phyloP scores from a whole-genome alignment of 2,888 invertebrate genomes.

The Tetragonula carbonaria region DNA sequence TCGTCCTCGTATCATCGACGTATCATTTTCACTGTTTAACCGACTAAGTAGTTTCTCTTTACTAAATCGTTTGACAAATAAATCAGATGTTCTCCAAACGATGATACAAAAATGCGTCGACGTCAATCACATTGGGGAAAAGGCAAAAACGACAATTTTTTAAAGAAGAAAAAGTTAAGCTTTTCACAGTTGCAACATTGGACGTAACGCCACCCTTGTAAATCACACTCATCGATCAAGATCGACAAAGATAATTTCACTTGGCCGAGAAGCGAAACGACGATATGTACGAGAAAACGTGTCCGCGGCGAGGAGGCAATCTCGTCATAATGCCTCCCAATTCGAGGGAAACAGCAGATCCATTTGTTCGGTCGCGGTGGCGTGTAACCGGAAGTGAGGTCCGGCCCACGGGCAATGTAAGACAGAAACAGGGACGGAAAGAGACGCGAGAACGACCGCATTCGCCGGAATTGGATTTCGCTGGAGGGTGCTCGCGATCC shows the following conservation, averaged over 20 bases:
- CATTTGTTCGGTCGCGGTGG: constrained; percentile 34
- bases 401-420: constrained; percentile 25
- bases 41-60: too few relatives aligned
- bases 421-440: constrained; percentile 42
- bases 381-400: constrained; percentile 36
- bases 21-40: too few relatives aligned
- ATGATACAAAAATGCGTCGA: not conserved
- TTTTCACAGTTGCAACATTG: too few relatives aligned
- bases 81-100: not conserved
- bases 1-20: too few relatives aligned
- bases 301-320: not conserved
- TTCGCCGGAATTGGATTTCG: constrained; percentile 63
- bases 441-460: constrained; percentile 60
- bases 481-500: constrained; percentile 57
- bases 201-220: too few relatives aligned
- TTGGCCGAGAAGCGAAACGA: not conserved
- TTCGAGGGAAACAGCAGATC: constrained; percentile 3
- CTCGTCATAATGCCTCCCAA: not conserved
- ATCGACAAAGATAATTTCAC: not conserved
- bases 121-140: too few relatives aligned
- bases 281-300: not conserved
- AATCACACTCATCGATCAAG: not conserved
- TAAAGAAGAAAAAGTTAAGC: too few relatives aligned
- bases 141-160: too few relatives aligned
- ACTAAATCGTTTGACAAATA: not conserved